phyloP scores from a whole-genome alignment of 2,888 invertebrate species.

The Xanthia icteritia region DNA sequence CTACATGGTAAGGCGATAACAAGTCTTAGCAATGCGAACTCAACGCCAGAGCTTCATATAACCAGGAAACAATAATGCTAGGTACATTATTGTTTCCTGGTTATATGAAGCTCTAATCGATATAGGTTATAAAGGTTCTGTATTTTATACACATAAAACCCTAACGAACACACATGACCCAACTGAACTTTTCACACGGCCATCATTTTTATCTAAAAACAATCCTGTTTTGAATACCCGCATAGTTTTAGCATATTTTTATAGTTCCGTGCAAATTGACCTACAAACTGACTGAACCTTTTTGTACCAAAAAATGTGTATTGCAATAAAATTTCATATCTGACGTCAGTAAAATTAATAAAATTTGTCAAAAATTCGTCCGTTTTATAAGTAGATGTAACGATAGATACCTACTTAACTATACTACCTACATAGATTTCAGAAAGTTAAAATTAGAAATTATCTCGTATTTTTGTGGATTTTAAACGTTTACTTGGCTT shows the following conservation, averaged over 20 bases:
- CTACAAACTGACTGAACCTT: neutral
- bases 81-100: neutral
- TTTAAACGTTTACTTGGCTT: neutral
- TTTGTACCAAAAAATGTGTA: neutral
- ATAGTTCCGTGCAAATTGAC: neutral
- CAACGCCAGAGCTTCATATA: too few relatives aligned
- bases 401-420: neutral
- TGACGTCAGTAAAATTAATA: neutral
- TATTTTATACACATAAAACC: constrained; percentile 2
- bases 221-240: constrained; percentile 41
- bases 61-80: too few relatives aligned
- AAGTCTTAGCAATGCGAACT: neutral
- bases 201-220: constrained; percentile 46
- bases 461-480: neutral
- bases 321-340: neutral
- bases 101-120: neutral
- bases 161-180: constrained; percentile 15
- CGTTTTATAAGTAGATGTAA: neutral
- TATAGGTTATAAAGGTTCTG: neutral
- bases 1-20: neutral
- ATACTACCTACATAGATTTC: neutral
- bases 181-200: constrained; percentile 7
- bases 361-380: neutral
- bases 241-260: constrained; percentile 35
- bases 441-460: neutral